Evolutionary conservation across 2,113 vertebrate species (phyloP), one percentile per base, ranked within the genome.

Genomic region (Nothoprocta pentlandii): DNA sequence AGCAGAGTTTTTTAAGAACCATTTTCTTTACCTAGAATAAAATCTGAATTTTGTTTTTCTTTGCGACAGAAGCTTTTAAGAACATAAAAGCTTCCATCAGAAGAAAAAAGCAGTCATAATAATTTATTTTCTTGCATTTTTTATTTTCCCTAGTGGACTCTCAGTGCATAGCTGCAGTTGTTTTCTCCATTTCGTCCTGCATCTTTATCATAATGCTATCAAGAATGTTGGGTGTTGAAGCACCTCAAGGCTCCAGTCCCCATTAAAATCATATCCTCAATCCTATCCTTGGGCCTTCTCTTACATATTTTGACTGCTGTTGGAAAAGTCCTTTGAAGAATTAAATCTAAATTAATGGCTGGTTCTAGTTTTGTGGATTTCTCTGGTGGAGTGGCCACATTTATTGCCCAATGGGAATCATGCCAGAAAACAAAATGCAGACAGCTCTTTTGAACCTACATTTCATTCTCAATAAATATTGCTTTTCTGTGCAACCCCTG

Each of bases 11-110:
- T 95, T 88, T 8, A 58, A 93, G 64, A 80, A 89, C 44, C 70
- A 39, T 92, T 95, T 95, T 91, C 83, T 92, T 84, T 66, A 88
- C 90, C 84, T 77, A 77, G 91, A 96, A 93, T 88, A 75, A 94
- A 97, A 96, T 78, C 30, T 49, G 32, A 36, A 78, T 64, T 93
- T 39, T 54, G 39, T 80, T 62, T 54, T 84, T 80, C 54, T 90
- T 92, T 85, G 80, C 74, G 85, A 95, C 90, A 95, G 94, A 96
- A 85, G 49, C 78, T 94, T 59, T 92, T 88, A 83, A 49, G 77
- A 63, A 61, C 23, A 94, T 95, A 87, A 97, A 97, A 93, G 36
- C 88, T 92, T 89, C 64, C 41, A 86, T 93, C 67, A 77, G 83
- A 95, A 95, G 10, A 94, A 91, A 22, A 94, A 91, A 88, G 42